Base-by-base conservation (phyloP, 2,888 invertebrate genomes). In the Drosophila kambysellisi region DNA sequence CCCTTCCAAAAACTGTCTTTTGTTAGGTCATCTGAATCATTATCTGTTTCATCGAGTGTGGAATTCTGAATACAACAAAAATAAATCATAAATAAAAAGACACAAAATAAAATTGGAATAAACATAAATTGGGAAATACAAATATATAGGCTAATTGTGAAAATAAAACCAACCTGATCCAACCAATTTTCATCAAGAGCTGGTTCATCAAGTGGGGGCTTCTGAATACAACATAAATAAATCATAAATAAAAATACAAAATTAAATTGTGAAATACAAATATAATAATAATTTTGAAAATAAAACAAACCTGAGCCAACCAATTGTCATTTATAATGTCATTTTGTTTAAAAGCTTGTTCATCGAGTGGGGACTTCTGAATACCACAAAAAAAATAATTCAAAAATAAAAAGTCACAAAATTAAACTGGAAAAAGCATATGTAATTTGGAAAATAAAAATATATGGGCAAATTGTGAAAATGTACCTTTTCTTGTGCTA, bases 1-100 rank as follows among this genome's bases (percentile, higher is more conserved):
- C 1, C 20, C 86, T 1, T 1, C 20, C 86, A 87, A 46, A 71
- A 81, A 2, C 12, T 58, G 0, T 84, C 81, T 35, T 79, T 73
- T 54, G 62, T 68, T 12, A 82, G 62, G 54, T 83, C 82, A 64
- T 62, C 46, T 8, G 78, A 74, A 69, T 88, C 82, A 20, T 65
- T 3, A 3, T 17, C 7, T 29, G 73, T 60, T 30, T 76, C 81
- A 50, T 78, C 81, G 41, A 70, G 56, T 8, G 46, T 30, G 4
- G 33, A 25, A 56, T 52, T 72, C 76, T 81, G 35, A 58, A 46
- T 41, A 48, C n/a, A 43, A 69, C 58, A 75, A 51, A 52, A 56
- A 66, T 32, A 20, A 51, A 59, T 43, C 3, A 48, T 53, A 33
- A 30, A 25, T 11, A 29, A 64, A 56, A 43, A 25, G 20, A 25